These are phyloP conservation scores for Stomatorhinus walkeri DNA, from an alignment of 2,797 vertebrate genomes.

Conservation along the genomic window DNA sequence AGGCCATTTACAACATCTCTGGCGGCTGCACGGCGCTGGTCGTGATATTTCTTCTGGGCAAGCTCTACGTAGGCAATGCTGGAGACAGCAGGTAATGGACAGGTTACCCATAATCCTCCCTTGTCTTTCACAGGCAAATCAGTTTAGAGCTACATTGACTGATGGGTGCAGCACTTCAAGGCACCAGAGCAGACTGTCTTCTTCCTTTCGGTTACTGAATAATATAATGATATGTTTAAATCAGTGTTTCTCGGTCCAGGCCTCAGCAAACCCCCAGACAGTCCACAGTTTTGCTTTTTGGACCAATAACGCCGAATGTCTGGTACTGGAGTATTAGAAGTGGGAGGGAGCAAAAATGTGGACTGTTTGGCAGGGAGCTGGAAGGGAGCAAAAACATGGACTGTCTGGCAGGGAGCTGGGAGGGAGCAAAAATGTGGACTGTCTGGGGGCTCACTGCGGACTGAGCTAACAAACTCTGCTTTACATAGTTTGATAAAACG, in stretches of 20 bases:
- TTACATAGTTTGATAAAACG: not conserved
- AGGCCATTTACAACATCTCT: constrained; percentile 74
- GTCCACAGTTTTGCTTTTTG: not conserved
- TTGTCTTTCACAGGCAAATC: not conserved
- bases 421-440: not conserved
- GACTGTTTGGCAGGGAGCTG: too few relatives aligned
- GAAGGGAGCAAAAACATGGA: too few relatives aligned
- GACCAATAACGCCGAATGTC: not conserved
- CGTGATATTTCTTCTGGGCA: constrained; percentile 77
- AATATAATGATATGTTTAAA: not conserved
- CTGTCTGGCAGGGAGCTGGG: too few relatives aligned
- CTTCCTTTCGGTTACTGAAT: not conserved
- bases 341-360: not conserved
- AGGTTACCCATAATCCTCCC: not conserved
- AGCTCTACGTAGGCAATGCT: constrained; percentile 90
- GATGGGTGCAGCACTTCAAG: not conserved
- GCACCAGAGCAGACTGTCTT: not conserved
- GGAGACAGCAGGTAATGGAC: constrained; percentile 86
- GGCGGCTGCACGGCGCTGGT: constrained; percentile 90
- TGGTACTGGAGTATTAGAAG: not conserved
- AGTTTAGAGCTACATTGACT: not conserved
- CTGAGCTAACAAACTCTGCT: not conserved
- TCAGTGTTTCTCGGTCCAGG: not conserved
- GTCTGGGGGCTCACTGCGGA: not conserved
- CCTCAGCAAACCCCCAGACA: not conserved